phyloP scores from a whole-genome alignment of 2,113 vertebrate genomes.

The Capreolus pygargus region DNA sequence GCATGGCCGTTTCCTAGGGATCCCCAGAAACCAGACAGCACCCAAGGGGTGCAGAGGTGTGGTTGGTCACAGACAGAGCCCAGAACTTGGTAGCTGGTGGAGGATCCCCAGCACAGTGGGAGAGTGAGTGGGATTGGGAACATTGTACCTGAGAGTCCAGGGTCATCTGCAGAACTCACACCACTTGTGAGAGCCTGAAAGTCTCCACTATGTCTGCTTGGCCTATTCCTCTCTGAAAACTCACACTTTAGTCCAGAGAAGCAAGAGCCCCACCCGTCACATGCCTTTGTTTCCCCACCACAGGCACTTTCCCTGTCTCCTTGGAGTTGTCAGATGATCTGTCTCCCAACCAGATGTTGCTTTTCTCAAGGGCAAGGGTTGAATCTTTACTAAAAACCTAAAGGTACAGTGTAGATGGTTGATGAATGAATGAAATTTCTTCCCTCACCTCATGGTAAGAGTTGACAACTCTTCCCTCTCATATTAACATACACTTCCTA shows the following conservation, averaged over 20 bases:
- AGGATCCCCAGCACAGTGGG: neutral
- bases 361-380: neutral
- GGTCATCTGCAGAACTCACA: neutral
- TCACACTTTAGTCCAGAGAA: neutral
- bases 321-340: neutral
- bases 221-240: neutral
- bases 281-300: neutral
- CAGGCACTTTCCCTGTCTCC: neutral
- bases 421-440: neutral
- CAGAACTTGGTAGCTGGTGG: neutral
- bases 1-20: accelerated
- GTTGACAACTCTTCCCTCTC: neutral
- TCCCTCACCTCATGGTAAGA: neutral
- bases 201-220: neutral
- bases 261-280: neutral
- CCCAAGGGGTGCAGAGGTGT: neutral
- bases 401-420: neutral
- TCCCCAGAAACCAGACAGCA: neutral
- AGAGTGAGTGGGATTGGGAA: neutral
- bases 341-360: neutral
- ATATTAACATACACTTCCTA: neutral
- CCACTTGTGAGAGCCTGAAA: neutral
- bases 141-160: neutral
- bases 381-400: neutral
- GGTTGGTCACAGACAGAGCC: neutral